Conservation (phyloP, 2,797 vertebrate species). For the Falco peregrinus region DNA sequence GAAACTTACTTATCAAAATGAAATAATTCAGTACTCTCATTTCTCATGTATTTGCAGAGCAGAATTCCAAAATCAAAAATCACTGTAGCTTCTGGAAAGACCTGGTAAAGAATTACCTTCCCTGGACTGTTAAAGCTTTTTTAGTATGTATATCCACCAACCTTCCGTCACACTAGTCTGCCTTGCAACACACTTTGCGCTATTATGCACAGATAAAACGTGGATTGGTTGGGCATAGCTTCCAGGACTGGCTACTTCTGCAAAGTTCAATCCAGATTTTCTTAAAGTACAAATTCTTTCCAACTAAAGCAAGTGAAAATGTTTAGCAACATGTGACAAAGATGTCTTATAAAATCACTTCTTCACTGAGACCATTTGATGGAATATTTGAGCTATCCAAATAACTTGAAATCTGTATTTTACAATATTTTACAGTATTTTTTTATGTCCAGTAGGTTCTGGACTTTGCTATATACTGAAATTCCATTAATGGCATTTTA, state of each 20-base stretch:
- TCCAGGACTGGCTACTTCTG: not conserved
- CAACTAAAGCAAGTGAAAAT: not conserved
- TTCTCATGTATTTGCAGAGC: not conserved
- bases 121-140: not conserved
- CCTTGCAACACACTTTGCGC: not conserved
- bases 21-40: not conserved
- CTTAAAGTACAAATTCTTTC: not conserved
- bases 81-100: not conserved
- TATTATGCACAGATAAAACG: not conserved
- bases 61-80: not conserved
- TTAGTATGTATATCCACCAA: not conserved
- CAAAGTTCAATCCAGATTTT: not conserved
- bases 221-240: not conserved
- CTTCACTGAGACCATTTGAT: not conserved
- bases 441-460: not conserved
- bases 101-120: not conserved
- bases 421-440: not conserved
- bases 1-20: not conserved
- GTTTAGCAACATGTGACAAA: not conserved
- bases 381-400: not conserved
- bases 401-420: not conserved
- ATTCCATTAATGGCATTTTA: not conserved
- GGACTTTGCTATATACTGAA: not conserved
- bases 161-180: not conserved
- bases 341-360: not conserved